These are phyloP conservation scores for Miniopterus natalensis DNA, from an alignment of 2,113 vertebrate genomes.

Conservation along the genomic window DNA sequence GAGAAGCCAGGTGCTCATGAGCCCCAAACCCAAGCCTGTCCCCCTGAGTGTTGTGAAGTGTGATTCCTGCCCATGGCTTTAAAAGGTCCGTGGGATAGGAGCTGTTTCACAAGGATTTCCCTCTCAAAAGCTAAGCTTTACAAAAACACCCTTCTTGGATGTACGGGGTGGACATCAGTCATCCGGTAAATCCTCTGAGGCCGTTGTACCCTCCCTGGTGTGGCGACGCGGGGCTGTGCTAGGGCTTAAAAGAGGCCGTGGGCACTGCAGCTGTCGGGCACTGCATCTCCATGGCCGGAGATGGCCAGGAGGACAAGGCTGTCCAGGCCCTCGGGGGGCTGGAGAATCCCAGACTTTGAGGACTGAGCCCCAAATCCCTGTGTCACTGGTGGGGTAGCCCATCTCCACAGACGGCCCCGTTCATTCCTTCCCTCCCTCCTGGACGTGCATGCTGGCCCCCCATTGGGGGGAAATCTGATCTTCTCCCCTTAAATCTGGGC, in stretches of 20 bases:
- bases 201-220: no score
- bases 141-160: neutral
- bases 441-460: fast-evolving
- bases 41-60: neutral
- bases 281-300: neutral
- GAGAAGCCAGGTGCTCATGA: neutral
- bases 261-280: neutral
- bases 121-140: neutral
- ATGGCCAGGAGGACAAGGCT: neutral
- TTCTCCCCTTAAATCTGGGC: no score
- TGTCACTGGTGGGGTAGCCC: neutral
- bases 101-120: neutral
- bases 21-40: neutral
- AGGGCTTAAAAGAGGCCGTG: no score
- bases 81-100: neutral
- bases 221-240: fast-evolving
- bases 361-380: neutral
- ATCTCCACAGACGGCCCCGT: neutral
- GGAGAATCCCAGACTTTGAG: neutral
- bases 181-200: neutral
- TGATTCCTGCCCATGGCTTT: neutral
- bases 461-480: neutral
- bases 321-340: neutral
- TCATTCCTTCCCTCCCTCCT: no score
- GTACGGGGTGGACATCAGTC: fast-evolving